Evolutionary conservation across 2,113 vertebrate species (phyloP), one percentile per base, ranked within the genome.

Genomic region (Nothobranchius kuhntae): DNA sequence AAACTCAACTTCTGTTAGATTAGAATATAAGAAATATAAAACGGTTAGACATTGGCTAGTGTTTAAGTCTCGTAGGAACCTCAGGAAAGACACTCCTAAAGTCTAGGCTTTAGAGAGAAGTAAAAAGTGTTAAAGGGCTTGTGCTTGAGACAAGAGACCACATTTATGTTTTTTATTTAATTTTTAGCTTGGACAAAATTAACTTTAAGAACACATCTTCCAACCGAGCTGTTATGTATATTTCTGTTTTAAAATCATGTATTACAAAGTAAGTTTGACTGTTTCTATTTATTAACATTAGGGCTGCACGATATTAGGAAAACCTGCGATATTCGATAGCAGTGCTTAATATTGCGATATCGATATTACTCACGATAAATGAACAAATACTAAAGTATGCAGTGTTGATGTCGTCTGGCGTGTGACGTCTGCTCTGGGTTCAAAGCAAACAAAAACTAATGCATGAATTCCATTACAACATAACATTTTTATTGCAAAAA

Each of bases 51-150:
- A 48, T 80, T 38, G 17, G 51, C 56, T 73, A 61, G 73, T 82
- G 45, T 57, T 66, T 77, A 60, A 53, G 61, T 15, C 61, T 68
- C 53, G 70, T 58, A 36, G 58, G 44, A 61, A 69, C 80, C 63
- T 62, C 24, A 1, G 80, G 74, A 79, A 24, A 56, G 57, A 36
- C 74, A 73, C 65, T 53, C 24, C 61, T 48, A 40, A 67, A 82
- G 74, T 75, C 77, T 56, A n/a, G 11, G 60, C 68, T 85, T 46
- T 61, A 58, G 40, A 7, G 66, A 67, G 11, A 62, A 59, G 69
- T 57, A 61, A 68, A 78, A 57, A 47, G 6, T 66, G 26, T 40
- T 55, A 46, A 30, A 46, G n/a, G 52, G 56, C 67, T 68, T 48
- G 47, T 75, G 65, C 50, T 79, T 58, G 26, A 67, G 35, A 3